These are phyloP conservation scores for Isaurus tuberculatus DNA, from an alignment of 92 coral and sea anemone genomes.

Conservation along the genomic window DNA sequence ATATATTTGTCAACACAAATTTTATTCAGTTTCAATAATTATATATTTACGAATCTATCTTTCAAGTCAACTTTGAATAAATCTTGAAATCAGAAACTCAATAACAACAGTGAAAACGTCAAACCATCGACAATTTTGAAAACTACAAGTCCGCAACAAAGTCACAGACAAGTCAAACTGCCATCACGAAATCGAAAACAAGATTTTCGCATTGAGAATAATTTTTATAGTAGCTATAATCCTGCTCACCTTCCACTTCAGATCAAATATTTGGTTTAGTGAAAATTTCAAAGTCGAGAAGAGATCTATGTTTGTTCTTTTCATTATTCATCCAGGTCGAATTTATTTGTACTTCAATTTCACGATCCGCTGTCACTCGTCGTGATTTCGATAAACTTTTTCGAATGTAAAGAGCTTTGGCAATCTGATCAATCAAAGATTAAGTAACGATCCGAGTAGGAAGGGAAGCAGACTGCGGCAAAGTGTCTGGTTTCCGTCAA, in stretches of 20 bases:
- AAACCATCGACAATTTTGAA: background rate
- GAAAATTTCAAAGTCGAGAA: background rate
- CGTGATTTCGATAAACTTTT: no score
- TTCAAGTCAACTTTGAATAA: background rate
- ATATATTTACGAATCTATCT: background rate
- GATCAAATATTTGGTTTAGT: background rate
- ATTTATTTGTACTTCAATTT: background rate
- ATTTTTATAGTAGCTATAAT: background rate
- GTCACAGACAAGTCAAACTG: background rate
- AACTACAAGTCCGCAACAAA: constrained; percentile 2
- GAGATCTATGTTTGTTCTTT: background rate
- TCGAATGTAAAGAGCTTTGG: no score
- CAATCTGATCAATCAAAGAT: no score
- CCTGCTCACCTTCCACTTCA: background rate
- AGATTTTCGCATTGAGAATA: background rate
- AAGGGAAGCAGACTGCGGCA: no score
- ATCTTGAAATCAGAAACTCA: constrained; percentile 14
- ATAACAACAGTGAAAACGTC: background rate
- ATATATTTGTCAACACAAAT: background rate
- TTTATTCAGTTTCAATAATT: constrained; percentile 12
- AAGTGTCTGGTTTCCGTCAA: no score
- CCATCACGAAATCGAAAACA: constrained; percentile 14
- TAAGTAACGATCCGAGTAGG: no score
- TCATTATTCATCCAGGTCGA: background rate
- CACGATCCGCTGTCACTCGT: background rate